A percentile compares a stretch with the other conserved stretches of the same genome.
Evolutionary conservation across 2,113 vertebrate genomes (phyloP).

Genomic region (Serinus canaria): DNA sequence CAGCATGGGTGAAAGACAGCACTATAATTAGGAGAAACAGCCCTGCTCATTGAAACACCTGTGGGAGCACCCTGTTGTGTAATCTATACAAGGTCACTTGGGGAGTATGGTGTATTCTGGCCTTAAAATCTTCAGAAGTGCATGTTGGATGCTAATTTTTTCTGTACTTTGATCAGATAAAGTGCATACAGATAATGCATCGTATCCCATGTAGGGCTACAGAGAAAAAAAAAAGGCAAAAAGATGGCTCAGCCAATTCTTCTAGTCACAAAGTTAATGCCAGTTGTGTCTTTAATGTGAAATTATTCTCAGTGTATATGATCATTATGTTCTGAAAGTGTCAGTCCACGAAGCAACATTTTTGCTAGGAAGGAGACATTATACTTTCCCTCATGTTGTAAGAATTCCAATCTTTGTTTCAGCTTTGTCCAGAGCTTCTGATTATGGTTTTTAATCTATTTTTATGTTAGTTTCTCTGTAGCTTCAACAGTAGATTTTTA

Average conservation of each 20-base stretch:
- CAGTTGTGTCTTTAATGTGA: background rate
- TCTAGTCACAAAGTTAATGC: background rate
- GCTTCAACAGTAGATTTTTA: background rate
- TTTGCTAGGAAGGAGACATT: background rate
- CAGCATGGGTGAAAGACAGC: background rate
- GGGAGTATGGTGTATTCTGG: background rate
- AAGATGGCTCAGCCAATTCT: background rate
- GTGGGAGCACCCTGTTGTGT: background rate
- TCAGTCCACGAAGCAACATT: background rate
- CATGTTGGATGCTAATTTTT: background rate
- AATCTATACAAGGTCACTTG: background rate
- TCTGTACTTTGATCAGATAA: background rate
- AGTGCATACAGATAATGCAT: background rate
- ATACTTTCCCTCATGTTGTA: background rate
- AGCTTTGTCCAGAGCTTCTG: background rate
- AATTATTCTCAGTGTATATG: background rate
- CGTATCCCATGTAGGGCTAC: background rate
- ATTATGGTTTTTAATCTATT: background rate
- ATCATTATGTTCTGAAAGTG: background rate
- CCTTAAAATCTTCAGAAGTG: background rate
- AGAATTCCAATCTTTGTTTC: background rate
- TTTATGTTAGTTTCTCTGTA: background rate
- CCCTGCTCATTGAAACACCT: background rate
- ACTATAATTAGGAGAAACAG: background rate
- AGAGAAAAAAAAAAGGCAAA: accelerated